Base-by-base conservation (phyloP, 2,797 vertebrate species). In the Psittacula derbiana region DNA sequence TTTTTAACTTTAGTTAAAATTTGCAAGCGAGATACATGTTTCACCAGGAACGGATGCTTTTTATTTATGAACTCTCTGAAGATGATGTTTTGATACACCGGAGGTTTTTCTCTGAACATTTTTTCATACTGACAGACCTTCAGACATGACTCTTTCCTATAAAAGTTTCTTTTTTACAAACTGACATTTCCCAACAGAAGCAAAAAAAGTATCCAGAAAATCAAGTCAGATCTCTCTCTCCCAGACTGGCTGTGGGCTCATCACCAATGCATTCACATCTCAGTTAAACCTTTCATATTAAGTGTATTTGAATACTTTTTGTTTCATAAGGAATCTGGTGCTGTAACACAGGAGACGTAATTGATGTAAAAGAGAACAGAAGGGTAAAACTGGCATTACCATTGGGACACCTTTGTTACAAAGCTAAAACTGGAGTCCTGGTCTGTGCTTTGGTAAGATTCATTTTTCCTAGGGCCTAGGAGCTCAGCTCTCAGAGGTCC, bases 151-250 rank as follows among this genome's bases (percentile, higher is more conserved):
- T 67, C 25, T 88, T 85, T 84, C 76, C 70, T 76, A 62, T 40
- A 80, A 36, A 85, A 83, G 43, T 84, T 92, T 61, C 67, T 81
- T 62, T 58, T 78, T 90, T 79, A 83, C 58, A 69, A 40, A 16
- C 41, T 78, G 19, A 67, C 5, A 13, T 91, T 94, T 94, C 83
- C 85, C 70, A 90, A 80, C 6, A 64, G 72, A 74, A 33, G 49
- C 55, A 74, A 88, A 81, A 92, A 78, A 85, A 74, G 33, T 69
- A 87, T 55, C 62, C 25, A 36, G 76, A 95, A 93, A 86, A 80
- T 82, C 90, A 44, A 70, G 44, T 73, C 44, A 67, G 46, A 53
- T 82, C 47, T 81, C 1, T 43, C 21, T 11, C 41, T 94, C 31
- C 47, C 49, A 31, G 38, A 17, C 52, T 40, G 43, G 15, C 80